A percentile compares a stretch with the other conserved stretches of the same genome.
Conservation (phyloP, 1,140 invertebrate genomes). For the Bombus turneri region DNA sequence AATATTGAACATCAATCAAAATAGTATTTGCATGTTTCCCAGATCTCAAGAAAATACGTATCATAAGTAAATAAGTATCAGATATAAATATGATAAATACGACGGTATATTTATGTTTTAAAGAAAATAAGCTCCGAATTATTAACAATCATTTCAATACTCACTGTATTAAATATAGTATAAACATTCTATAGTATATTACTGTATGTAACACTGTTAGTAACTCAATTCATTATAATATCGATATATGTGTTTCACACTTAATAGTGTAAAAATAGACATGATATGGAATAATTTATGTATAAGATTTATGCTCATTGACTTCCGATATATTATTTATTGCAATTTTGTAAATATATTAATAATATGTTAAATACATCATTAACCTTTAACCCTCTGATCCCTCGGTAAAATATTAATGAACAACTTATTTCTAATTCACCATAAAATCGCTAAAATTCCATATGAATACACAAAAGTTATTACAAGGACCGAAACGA, state of each 20-base stretch:
- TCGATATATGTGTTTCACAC: neutral
- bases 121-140: neutral
- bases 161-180: neutral
- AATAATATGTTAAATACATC: conserved; percentile 4
- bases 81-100: neutral
- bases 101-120: neutral
- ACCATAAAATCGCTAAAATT: neutral
- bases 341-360: conserved; percentile 61
- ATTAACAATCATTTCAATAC: conserved; percentile 7
- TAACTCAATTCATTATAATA: neutral
- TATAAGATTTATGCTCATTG: conserved; percentile 21
- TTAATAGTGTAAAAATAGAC: conserved; percentile 11
- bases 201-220: neutral
- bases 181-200: neutral
- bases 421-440: neutral
- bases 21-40: conserved; percentile 32
- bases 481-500: neutral
- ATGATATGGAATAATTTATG: conserved; percentile 4
- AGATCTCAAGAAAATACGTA: neutral
- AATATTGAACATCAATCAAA: conserved; percentile 43
- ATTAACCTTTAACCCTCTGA: neutral
- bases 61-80: neutral
- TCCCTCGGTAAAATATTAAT: neutral
- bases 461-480: neutral
- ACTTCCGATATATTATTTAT: conserved; percentile 46